Conservation (phyloP, 53 echinoderm and acorn worm species). For the Paracentrotus lividus region DNA sequence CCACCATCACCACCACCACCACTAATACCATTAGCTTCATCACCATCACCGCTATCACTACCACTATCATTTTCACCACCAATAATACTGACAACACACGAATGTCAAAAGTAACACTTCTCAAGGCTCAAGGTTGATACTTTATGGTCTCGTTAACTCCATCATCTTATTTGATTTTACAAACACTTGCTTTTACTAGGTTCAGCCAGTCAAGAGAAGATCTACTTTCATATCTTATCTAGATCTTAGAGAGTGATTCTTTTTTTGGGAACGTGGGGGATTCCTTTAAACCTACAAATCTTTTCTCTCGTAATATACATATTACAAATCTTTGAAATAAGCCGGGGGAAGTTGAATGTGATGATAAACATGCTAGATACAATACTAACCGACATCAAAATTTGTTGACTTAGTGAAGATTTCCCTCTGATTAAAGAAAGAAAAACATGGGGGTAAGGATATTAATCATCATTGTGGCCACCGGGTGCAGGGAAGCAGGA, state of each 20-base stretch:
- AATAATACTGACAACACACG: background rate
- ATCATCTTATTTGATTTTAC: background rate
- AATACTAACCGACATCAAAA: background rate
- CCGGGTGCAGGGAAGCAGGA: background rate
- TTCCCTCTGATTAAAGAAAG: background rate
- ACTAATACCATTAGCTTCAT: background rate
- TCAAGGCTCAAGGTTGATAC: background rate
- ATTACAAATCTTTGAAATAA: background rate
- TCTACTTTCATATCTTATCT: background rate
- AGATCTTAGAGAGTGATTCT: background rate
- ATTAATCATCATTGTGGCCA: slow-evolving; percentile 39
- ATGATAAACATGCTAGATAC: background rate
- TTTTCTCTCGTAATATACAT: too few relatives aligned
- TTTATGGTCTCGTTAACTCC: background rate
- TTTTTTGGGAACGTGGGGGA: too few relatives aligned
- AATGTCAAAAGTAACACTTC: background rate
- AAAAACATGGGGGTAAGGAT: background rate
- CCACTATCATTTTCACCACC: background rate
- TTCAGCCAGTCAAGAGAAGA: background rate
- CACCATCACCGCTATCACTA: background rate
- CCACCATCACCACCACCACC: background rate
- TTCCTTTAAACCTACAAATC: too few relatives aligned
- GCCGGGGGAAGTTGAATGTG: background rate
- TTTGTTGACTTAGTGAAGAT: background rate
- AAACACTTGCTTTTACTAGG: background rate